Conservation (phyloP, 2,113 vertebrate species). For the Callionymus lyra region DNA sequence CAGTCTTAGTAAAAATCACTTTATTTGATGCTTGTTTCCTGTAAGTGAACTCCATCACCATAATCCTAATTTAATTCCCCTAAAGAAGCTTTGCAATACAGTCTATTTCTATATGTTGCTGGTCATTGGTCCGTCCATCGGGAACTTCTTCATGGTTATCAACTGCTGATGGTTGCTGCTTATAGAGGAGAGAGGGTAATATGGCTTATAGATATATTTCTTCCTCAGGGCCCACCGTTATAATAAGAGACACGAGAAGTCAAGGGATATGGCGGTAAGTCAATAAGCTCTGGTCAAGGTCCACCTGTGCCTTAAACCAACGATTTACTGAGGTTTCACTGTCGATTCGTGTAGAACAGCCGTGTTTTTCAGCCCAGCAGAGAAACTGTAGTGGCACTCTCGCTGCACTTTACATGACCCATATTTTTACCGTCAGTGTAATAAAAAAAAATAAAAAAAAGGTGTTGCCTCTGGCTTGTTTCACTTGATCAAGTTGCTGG, state of each 20-base stretch:
- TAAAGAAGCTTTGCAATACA: background rate
- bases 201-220: constrained; percentile 6
- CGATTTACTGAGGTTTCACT: constrained; percentile 11
- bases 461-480: constrained; percentile 40
- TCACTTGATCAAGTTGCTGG: constrained; percentile 39
- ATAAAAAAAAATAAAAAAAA: constrained; percentile 19
- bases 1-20: constrained; percentile 33
- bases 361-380: background rate
- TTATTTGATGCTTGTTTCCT: constrained; percentile 21
- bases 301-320: constrained; percentile 26
- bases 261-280: constrained; percentile 12
- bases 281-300: constrained; percentile 14
- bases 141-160: constrained; percentile 13
- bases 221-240: constrained; percentile 4
- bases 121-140: background rate
- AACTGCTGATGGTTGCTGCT: constrained; percentile 16
- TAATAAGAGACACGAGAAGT: constrained; percentile 8
- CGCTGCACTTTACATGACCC: constrained; percentile 46
- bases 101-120: background rate
- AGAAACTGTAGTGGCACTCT: constrained; percentile 6
- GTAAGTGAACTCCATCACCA: constrained; percentile 3
- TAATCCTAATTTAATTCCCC: constrained; percentile 7
- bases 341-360: background rate
- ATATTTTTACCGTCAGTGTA: constrained; percentile 37
- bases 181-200: constrained; percentile 5